These are phyloP conservation scores for Diaperis boleti DNA, from an alignment of 2,888 invertebrate genomes.

Conservation along the genomic window DNA sequence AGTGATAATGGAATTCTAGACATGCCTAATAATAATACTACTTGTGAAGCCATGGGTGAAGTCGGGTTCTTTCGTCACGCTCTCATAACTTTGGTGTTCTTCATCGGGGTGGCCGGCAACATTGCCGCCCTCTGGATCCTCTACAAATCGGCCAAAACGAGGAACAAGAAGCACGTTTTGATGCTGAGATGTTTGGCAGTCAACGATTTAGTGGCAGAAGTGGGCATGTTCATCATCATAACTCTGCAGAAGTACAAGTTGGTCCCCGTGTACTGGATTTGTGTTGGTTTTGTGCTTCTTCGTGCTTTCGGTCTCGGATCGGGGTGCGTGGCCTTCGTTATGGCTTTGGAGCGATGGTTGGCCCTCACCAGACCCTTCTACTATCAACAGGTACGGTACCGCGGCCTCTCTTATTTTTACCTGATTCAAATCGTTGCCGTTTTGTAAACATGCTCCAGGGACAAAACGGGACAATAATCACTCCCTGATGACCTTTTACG, in stretches of 20 bases:
- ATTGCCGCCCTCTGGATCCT: slow-evolving; percentile 81
- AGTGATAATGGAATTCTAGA: slow-evolving; percentile 40
- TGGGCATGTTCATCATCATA: slow-evolving; percentile 83
- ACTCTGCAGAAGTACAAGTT: slow-evolving; percentile 69
- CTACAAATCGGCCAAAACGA: slow-evolving; percentile 76
- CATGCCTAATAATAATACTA: slow-evolving; percentile 39
- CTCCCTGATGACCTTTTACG: slow-evolving; percentile 12
- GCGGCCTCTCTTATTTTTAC: slow-evolving; percentile 13
- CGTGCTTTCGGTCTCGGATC: slow-evolving; percentile 88
- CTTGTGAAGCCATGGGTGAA: slow-evolving; percentile 38
- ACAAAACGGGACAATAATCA: slow-evolving; percentile 16
- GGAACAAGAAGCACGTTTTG: slow-evolving; percentile 85
- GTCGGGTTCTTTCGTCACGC: slow-evolving; percentile 19
- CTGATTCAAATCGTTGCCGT: slow-evolving; percentile 10
- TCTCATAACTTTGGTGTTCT: slow-evolving; percentile 72
- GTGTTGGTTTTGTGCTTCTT: slow-evolving; percentile 78
- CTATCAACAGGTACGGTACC: slow-evolving; percentile 90
- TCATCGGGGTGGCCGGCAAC: slow-evolving; percentile 80
- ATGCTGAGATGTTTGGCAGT: slow-evolving; percentile 82
- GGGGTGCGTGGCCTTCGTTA: slow-evolving; percentile 88
- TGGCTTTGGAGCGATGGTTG: slow-evolving; percentile 89
- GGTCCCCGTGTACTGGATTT: slow-evolving; percentile 69
- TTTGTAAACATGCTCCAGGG: slow-evolving; percentile 19
- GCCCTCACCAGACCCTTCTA: slow-evolving; percentile 88
- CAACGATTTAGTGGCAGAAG: slow-evolving; percentile 83